phyloP scores from a whole-genome alignment of 2,888 invertebrate genomes.

The Vanessa cardui region DNA sequence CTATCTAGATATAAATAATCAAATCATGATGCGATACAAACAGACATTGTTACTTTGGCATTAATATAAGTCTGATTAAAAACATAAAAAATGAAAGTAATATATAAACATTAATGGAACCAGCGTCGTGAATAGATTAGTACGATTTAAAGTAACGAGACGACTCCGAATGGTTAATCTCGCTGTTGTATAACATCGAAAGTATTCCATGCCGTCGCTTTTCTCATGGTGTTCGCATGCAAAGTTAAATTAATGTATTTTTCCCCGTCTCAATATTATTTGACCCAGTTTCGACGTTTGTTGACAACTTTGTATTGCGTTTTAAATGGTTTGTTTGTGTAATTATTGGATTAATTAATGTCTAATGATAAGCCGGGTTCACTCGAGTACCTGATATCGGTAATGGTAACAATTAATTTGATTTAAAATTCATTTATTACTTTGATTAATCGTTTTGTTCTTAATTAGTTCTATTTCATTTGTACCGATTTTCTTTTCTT shows the following conservation, averaged over 20 bases:
- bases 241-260: conserved; percentile 14
- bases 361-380: neutral
- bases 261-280: conserved; percentile 18
- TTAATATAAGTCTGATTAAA: too few species aligned
- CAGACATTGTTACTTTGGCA: too few species aligned
- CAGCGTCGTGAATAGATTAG: conserved; percentile 13
- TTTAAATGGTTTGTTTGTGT: conserved; percentile 10
- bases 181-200: conserved; percentile 45
- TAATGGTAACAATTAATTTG: neutral
- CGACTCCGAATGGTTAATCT: conserved; percentile 20
- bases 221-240: conserved; percentile 41
- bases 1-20: too few species aligned
- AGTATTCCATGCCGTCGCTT: conserved; percentile 42
- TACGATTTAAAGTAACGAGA: conserved; percentile 27
- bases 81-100: neutral
- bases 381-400: conserved; percentile 3
- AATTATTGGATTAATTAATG: conserved; percentile 6
- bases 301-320: conserved; percentile 4
- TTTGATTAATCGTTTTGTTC: too few species aligned
- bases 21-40: too few species aligned
- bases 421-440: neutral
- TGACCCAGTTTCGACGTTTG: neutral
- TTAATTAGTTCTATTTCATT: too few species aligned
- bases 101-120: neutral
- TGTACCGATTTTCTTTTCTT: too few species aligned